A percentile compares a stretch with the other conserved stretches of the same genome.
phyloP scores from a whole-genome alignment of 2,113 vertebrate genomes.

The Myrmecobius fasciatus region DNA sequence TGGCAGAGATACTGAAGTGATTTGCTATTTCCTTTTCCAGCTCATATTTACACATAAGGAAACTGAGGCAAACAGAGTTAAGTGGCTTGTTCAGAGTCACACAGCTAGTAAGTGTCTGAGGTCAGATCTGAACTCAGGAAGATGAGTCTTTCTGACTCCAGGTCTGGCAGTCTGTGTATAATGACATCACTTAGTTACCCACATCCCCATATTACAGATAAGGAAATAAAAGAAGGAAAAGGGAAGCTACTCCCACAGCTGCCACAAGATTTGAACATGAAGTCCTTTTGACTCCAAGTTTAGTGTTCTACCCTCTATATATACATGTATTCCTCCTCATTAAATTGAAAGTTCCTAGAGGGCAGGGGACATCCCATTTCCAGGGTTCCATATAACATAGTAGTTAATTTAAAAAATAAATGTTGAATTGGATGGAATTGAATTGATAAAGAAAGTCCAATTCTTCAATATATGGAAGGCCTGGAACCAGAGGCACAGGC shows the following conservation, averaged over 20 bases:
- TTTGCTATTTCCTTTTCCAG: not conserved
- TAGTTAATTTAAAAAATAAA: not conserved
- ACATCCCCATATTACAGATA: not conserved
- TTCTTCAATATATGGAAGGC: not conserved
- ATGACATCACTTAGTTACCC: too few species aligned
- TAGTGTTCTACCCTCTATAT: not conserved
- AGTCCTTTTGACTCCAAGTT: not conserved
- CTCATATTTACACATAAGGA: not conserved
- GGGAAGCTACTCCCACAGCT: not conserved
- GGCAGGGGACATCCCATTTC: not conserved
- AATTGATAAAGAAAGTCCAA: not conserved
- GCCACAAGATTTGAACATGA: not conserved
- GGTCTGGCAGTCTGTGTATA: not conserved
- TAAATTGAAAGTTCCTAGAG: not conserved
- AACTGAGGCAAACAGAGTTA: not conserved
- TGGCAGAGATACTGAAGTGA: not conserved
- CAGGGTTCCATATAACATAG: not conserved
- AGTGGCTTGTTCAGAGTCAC: not conserved
- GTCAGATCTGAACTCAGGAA: not conserved
- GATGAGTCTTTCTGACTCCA: not conserved
- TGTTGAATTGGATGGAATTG: not conserved
- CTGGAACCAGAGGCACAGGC: not conserved
- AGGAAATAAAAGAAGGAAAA: not conserved
- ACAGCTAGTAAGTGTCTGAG: not conserved
- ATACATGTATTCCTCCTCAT: not conserved